phyloP scores from a whole-genome alignment of 2,888 invertebrate genomes.

The Diploptera punctata region DNA sequence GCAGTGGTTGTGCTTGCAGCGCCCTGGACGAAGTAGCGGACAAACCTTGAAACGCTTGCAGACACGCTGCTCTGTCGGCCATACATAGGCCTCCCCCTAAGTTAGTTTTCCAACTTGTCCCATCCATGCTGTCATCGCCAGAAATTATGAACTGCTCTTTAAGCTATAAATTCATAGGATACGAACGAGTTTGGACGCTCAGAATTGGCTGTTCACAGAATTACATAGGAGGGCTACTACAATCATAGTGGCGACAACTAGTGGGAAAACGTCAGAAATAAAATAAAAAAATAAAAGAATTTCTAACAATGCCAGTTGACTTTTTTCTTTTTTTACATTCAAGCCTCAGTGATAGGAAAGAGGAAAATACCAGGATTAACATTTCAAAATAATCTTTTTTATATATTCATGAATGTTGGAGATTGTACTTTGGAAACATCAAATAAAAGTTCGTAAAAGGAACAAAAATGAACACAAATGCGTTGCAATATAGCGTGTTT shows the following conservation, averaged over 20 bases:
- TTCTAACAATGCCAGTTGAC: not conserved
- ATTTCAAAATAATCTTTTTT: too few relatives aligned
- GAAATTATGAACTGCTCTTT: slow-evolving; percentile 41
- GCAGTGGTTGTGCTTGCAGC: not conserved
- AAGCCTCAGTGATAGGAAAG: too few relatives aligned
- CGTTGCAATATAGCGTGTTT: too few relatives aligned
- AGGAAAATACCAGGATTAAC: too few relatives aligned
- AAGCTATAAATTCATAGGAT: slow-evolving; percentile 40
- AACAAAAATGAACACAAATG: too few relatives aligned
- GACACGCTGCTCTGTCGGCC: slow-evolving; percentile 6
- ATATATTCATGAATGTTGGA: too few relatives aligned
- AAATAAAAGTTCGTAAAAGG: too few relatives aligned
- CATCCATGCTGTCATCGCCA: slow-evolving; percentile 38
- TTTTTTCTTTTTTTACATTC: too few relatives aligned
- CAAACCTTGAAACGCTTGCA: not conserved
- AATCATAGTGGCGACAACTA: not conserved
- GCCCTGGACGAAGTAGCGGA: not conserved
- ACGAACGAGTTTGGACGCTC: slow-evolving; percentile 14
- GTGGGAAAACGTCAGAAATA: not conserved
- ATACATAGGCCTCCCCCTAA: not conserved
- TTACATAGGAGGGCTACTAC: not conserved
- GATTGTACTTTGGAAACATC: too few relatives aligned
- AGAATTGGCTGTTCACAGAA: slow-evolving; percentile 37
- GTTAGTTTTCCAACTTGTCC: slow-evolving; percentile 38
- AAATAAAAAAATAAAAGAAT: not conserved